Base-by-base conservation (phyloP, 2,797 vertebrate genomes). In the Erethizon dorsatum region DNA sequence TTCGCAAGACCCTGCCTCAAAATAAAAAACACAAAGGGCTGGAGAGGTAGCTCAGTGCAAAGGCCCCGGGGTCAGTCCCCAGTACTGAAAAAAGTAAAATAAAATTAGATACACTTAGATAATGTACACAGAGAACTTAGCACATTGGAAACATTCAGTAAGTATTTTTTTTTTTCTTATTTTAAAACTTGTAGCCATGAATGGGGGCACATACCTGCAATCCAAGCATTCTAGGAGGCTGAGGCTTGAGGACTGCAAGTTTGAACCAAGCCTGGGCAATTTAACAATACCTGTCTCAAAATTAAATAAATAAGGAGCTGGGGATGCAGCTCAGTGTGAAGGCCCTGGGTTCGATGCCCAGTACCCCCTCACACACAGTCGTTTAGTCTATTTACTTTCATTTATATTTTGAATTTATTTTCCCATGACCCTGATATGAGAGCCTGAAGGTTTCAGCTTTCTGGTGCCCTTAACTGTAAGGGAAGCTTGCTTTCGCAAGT, bases 321-420 rank as follows among this genome's bases (percentile, higher is more conserved):
- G 18, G 24, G 41, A 26, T 47, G 41, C 11, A 26, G 41, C 41
- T 75, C 71, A 75, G 12, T 28, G 41, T 45, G 41, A 45, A 73
- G 41, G 71, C 37, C 41, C 22, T 13, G 20, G 10, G 4, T 75
- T 47, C 12, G 31, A 20, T 71, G 24, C 26, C 73, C 24, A 75
- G 45, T 7, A 47, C 12, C 63, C 33, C 6, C 31, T 2, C 71
- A 73, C 37, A 75, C 71, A 73, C 57, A 28, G 31, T 57, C 69
- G 52, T n/a, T 87, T 71, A 47, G 45, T 83, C 22, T 47, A 22
- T 41, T 93, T 83, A 50, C 26, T 69, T 92, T 80, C 79, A 37
- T 33, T 56, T 85, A 9, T 33, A 45, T 69, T 78, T 88, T 94
- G 57, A 17, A 31, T 85, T 94, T 90, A 54, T 84, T 93, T 82